Conservation (phyloP, 2,113 vertebrate species). For the Phrynocephalus versicolor region DNA sequence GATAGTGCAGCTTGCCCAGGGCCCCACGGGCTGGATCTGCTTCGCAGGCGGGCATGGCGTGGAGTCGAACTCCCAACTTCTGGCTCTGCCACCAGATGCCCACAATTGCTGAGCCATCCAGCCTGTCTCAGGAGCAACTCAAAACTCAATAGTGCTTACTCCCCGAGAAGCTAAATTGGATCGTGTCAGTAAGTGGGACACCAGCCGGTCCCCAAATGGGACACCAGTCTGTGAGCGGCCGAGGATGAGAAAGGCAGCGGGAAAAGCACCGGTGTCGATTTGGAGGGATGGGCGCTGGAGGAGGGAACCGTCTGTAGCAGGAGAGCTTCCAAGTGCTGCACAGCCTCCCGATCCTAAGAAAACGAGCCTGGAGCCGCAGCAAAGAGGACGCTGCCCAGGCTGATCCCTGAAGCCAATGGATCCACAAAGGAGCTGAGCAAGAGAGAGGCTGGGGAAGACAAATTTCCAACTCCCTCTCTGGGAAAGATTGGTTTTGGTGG, state of each 20-base stretch:
- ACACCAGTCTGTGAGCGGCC: no score
- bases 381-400: background rate
- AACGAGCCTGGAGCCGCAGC: background rate
- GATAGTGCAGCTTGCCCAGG: no score
- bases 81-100: no score
- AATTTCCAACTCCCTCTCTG: background rate
- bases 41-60: no score
- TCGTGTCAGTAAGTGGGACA: no score
- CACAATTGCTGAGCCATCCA: no score
- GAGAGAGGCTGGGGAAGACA: background rate
- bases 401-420: background rate
- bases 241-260: background rate
- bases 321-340: background rate
- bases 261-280: background rate
- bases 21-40: no score
- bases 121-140: background rate
- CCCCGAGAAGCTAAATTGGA: no score
- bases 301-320: background rate
- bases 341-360: background rate
- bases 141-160: background rate
- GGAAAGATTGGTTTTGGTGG: background rate
- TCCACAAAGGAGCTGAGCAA: background rate
- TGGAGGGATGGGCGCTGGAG: background rate
- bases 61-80: no score
- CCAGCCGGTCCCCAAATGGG: no score